These are phyloP conservation scores for Vanessa atalanta DNA, from an alignment of 1,140 invertebrate genomes.

Conservation along the genomic window DNA sequence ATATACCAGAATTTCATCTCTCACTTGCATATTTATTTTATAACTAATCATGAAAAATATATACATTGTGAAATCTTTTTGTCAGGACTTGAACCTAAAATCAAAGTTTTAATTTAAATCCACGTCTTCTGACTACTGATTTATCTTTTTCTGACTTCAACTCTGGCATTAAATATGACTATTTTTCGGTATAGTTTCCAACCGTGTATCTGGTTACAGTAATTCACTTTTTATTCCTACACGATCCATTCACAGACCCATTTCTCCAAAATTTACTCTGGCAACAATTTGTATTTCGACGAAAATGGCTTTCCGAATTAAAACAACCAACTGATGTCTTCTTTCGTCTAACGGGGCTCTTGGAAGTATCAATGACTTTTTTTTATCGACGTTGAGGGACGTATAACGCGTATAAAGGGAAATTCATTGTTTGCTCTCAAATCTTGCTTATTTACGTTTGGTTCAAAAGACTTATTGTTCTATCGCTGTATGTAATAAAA, in stretches of 20 bases:
- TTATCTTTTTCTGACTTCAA: no score
- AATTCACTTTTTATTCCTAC: neutral
- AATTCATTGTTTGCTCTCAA: slow-evolving; percentile 14
- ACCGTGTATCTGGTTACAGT: neutral
- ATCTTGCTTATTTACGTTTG: neutral
- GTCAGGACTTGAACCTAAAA: no score
- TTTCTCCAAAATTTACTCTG: neutral
- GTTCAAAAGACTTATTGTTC: no score
- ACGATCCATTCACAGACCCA: neutral
- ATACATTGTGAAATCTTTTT: no score
- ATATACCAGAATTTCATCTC: no score
- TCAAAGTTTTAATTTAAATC: no score
- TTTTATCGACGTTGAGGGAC: slow-evolving; percentile 27
- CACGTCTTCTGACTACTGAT: no score
- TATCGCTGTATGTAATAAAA: no score
- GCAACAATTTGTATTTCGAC: neutral
- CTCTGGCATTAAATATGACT: no score
- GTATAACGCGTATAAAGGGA: slow-evolving; percentile 21
- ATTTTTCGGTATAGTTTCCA: no score
- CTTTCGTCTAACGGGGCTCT: neutral
- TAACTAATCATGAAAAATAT: no score
- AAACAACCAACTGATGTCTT: slow-evolving; percentile 18
- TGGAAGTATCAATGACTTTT: slow-evolving; percentile 22
- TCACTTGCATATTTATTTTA: no score
- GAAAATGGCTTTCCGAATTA: slow-evolving; percentile 14